Base-by-base conservation (phyloP, 30 jellyfish, hydroid and myxozoan genomes). In the Rhopilema esculentum region DNA sequence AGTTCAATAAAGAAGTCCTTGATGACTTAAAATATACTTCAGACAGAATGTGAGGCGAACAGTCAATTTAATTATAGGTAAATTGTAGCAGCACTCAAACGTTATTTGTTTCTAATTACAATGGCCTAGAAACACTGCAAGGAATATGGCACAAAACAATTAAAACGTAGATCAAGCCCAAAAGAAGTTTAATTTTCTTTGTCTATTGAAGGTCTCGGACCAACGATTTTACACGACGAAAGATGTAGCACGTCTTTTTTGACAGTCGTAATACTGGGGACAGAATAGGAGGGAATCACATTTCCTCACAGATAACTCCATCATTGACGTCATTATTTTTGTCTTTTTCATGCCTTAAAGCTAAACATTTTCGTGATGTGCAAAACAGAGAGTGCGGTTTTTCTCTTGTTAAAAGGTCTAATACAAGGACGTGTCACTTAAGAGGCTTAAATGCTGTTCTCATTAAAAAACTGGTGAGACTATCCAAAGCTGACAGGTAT, bases 331-430 rank as follows among this genome's bases (percentile, higher is more conserved):
- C 1, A 63, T 9, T 12, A 72, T 27, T 9, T 25, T 8, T 31
- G 4, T 21, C 48, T 57, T 72, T 72, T 72, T 25, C 83, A 27
- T 72, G 48, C 67, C 67, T 27, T 12, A 30, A 72, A 30, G 83
- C 67, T 72, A 24, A 27, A 72, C 8, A 24, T 9, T 16, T 40
- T 22, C 49, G 49, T 20, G 73, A 21, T 25, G 30, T 63, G 73
- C 73, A 20, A 25, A 63, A 63, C 30, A 63, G 27, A 17, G 12
- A 6, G 12, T 40, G 57, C 12, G 57, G 57, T 40, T 6, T 2
- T 40, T 6, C 12, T 40, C 57, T 6, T 6, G 57, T 40, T 40
- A 2, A 40, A 40, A 40, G 12, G 57, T 12, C 57, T 40, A 40
- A 40, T 12, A 40, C 12, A 40, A 40, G 57, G 57, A 40, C 57